Evolutionary conservation across 2,113 vertebrate species (phyloP).

Genomic region (Barbus barbus): DNA sequence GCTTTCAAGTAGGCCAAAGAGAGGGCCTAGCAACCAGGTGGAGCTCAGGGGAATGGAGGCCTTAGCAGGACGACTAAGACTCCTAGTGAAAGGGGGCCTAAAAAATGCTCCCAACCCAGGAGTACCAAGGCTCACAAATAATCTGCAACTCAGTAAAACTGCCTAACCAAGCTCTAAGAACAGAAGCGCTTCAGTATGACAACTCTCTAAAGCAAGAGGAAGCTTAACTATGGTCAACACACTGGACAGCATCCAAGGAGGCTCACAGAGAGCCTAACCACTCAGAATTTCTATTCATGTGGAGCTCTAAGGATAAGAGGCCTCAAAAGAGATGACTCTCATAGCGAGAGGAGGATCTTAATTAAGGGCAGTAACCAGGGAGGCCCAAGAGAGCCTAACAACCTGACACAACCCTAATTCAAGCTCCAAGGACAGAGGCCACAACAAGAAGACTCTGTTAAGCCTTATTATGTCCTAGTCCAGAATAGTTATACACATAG

Average conservation of each 20-base stretch:
- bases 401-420: background rate
- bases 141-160: no score
- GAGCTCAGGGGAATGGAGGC: no score
- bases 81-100: no score
- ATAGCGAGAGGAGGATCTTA: no score
- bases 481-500: no score
- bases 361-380: background rate
- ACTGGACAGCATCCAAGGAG: background rate
- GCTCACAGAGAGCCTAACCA: background rate
- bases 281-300: background rate
- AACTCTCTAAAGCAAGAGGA: background rate
- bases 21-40: background rate
- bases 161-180: no score
- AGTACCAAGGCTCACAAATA: no score
- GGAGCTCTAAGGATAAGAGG: background rate
- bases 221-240: background rate
- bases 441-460: background rate
- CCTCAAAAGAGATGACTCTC: background rate
- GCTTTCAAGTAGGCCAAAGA: no score
- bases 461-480: background rate
- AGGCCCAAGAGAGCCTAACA: background rate
- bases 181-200: background rate
- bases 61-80: no score
- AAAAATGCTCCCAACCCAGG: no score
- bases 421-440: background rate